Evolutionary conservation across 2,888 invertebrate species (phyloP).

Genomic region (Sipha maydis): DNA sequence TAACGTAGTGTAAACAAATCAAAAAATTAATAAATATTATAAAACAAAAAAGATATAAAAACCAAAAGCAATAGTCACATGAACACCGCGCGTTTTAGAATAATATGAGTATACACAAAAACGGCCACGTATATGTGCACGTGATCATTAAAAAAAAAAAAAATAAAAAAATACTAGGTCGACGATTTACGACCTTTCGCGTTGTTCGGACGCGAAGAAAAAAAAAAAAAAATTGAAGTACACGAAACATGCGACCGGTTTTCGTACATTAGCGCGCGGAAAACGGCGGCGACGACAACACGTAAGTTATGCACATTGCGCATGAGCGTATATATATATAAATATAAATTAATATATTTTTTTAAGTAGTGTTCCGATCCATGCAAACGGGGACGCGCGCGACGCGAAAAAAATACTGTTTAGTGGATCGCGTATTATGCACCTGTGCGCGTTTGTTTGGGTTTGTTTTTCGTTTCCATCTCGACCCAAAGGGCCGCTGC

Average conservation of each 20-base stretch:
- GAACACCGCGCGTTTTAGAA: no score
- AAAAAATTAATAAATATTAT: not conserved
- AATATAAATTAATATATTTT: not conserved
- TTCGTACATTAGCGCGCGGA: slow-evolving; percentile 11
- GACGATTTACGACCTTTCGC: slow-evolving; percentile 37
- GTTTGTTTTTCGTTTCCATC: not conserved
- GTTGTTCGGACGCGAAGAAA: not conserved
- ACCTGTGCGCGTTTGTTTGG: not conserved
- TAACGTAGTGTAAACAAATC: not conserved
- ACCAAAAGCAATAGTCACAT: not conserved
- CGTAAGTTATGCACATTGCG: not conserved
- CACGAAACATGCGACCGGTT: slow-evolving; percentile 28
- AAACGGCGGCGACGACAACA: not conserved
- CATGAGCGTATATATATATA: no score
- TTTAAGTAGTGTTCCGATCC: not conserved
- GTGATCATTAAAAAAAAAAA: slow-evolving; percentile 20
- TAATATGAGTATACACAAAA: not conserved
- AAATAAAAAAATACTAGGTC: slow-evolving; percentile 23
- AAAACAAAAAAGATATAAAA: not conserved
- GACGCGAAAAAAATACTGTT: not conserved
- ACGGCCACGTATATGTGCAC: not conserved
- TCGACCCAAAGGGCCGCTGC: not conserved
- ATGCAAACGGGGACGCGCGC: not conserved
- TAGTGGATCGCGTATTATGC: fast-evolving
- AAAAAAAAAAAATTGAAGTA: slow-evolving; percentile 13